These are phyloP conservation scores for Chrysoperla carnea DNA, from an alignment of 1,140 invertebrate genomes.

Conservation along the genomic window DNA sequence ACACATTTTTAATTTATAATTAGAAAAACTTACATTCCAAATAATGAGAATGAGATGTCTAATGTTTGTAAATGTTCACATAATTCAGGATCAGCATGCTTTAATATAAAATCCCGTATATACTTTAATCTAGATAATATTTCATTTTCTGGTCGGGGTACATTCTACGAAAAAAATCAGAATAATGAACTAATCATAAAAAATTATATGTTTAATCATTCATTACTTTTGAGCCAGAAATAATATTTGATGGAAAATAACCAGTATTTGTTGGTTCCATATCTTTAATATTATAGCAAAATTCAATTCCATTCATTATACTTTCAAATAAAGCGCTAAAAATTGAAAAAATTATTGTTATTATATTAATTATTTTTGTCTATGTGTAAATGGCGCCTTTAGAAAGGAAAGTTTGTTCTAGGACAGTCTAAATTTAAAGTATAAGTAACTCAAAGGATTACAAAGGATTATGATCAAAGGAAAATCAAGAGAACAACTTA, in stretches of 20 bases:
- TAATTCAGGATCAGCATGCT: slow-evolving; percentile 42
- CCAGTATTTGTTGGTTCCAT: slow-evolving; percentile 25
- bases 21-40: slow-evolving; percentile 51
- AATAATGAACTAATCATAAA: background rate
- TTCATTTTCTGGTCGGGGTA: slow-evolving; percentile 27
- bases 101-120: slow-evolving; percentile 47
- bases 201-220: slow-evolving; percentile 10
- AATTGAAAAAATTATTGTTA: slow-evolving; percentile 8
- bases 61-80: slow-evolving; percentile 44
- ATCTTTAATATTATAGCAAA: slow-evolving; percentile 46
- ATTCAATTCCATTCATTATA: slow-evolving; percentile 52
- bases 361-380: too few relatives aligned
- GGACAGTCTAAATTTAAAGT: too few relatives aligned
- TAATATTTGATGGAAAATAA: slow-evolving; percentile 17
- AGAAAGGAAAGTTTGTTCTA: too few relatives aligned
- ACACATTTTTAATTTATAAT: background rate
- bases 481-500: too few relatives aligned
- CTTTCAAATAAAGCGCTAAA: slow-evolving; percentile 49
- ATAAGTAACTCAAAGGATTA: too few relatives aligned
- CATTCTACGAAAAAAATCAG: background rate
- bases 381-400: too few relatives aligned
- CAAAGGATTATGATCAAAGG: too few relatives aligned
- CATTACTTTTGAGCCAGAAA: slow-evolving; percentile 5
- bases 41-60: slow-evolving; percentile 60
- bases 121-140: slow-evolving; percentile 48